Percentiles rank a stretch among this genome's conserved stretches.
phyloP scores from a whole-genome alignment of 2,888 invertebrate species.

The Caenorhabditis drosophilae region DNA sequence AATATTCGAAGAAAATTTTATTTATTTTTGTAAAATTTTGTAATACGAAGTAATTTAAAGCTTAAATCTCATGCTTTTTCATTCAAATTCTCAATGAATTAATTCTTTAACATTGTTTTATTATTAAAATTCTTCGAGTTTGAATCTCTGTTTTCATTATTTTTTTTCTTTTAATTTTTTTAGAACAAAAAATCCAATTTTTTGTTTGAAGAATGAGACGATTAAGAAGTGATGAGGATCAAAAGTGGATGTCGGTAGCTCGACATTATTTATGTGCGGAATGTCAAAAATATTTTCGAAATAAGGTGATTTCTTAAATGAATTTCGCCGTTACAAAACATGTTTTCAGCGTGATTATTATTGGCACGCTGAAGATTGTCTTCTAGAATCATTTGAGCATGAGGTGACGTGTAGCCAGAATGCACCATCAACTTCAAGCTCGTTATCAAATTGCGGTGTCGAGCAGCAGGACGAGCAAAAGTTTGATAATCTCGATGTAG shows the following conservation, averaged over 20 bases:
- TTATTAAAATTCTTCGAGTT: no score
- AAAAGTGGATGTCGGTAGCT: conserved; percentile 20
- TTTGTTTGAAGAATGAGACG: not conserved
- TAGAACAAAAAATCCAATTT: no score
- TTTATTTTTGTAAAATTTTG: no score
- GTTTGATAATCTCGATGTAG: not conserved
- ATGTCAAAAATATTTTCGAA: conserved; percentile 52
- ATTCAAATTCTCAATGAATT: no score
- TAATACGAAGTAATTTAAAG: no score
- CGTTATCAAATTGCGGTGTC: not conserved
- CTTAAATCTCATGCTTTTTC: no score
- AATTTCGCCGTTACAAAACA: not conserved
- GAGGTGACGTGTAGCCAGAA: conserved; percentile 36
- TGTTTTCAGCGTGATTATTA: conserved; percentile 42
- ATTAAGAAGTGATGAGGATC: not conserved
- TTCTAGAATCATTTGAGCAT: conserved; percentile 56
- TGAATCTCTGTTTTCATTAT: no score
- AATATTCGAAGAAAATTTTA: no score
- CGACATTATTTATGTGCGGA: conserved; percentile 49
- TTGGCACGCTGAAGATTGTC: conserved; percentile 56
- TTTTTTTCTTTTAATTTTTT: no score
- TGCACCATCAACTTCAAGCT: not conserved
- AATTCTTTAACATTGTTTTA: no score
- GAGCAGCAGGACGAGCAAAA: conserved; percentile 12
- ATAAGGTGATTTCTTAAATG: conserved; percentile 34